Percentiles rank a stretch among this genome's conserved stretches.
These are phyloP conservation scores for Apodemia zela DNA, from an alignment of 2,888 invertebrate species.

Conservation along the genomic window DNA sequence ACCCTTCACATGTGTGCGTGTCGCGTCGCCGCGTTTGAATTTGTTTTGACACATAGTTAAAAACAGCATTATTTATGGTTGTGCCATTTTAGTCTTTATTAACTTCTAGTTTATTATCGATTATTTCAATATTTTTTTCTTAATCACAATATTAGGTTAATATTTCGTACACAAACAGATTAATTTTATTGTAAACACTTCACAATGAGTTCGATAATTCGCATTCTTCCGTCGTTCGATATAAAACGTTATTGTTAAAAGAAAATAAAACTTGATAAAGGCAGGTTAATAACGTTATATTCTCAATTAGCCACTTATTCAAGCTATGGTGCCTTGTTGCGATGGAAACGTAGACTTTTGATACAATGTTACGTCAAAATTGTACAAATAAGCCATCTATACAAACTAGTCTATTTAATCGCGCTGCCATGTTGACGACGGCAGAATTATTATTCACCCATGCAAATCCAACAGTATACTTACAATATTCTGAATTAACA, in stretches of 20 bases:
- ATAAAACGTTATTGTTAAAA: background rate
- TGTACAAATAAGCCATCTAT: background rate
- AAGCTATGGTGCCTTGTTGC: background rate
- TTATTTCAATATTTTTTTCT: too few species aligned
- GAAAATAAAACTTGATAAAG: background rate
- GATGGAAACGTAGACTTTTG: background rate
- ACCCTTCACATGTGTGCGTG: background rate
- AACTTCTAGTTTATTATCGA: background rate
- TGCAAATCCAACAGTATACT: too few species aligned
- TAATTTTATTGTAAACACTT: too few species aligned
- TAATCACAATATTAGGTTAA: too few species aligned
- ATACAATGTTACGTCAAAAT: background rate
- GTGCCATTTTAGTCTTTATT: background rate
- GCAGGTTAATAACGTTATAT: background rate
- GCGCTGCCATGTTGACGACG: background rate
- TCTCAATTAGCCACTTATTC: background rate
- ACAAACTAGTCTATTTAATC: background rate
- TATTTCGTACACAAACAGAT: background rate
- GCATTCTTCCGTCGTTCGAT: background rate
- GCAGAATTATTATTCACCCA: too few species aligned
- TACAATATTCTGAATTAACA: too few species aligned
- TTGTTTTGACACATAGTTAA: background rate
- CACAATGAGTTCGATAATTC: background rate
- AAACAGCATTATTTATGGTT: background rate
- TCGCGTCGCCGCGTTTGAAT: background rate